phyloP scores from a whole-genome alignment of 2,113 vertebrate species.

The Cryptotis parvus region DNA sequence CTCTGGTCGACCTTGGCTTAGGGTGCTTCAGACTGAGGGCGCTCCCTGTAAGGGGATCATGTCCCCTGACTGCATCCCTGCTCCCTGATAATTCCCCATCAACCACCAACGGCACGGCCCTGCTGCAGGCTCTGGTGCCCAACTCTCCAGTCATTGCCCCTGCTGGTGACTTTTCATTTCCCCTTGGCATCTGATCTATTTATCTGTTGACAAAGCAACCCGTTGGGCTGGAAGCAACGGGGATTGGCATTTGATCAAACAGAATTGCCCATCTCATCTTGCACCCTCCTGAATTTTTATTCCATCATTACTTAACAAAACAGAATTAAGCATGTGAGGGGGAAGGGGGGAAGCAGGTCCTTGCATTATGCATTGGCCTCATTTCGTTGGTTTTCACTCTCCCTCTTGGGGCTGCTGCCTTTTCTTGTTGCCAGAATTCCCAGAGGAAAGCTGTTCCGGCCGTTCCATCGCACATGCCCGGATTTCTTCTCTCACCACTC shows the following conservation, averaged over 20 bases:
- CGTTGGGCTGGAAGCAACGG: slow-evolving; percentile 25
- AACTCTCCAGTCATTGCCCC: no score
- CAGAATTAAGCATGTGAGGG: slow-evolving; percentile 10
- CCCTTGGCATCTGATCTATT: slow-evolving; percentile 69
- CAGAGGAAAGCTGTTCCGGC: neutral
- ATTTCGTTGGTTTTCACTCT: neutral
- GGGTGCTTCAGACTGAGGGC: neutral
- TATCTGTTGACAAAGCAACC: slow-evolving; percentile 67
- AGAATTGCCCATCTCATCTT: slow-evolving; percentile 34
- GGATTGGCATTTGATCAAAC: slow-evolving; percentile 73
- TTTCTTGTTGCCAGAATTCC: neutral
- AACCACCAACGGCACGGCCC: neutral
- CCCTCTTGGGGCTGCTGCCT: neutral
- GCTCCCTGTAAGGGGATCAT: rapidly evolving
- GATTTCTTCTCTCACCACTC: neutral
- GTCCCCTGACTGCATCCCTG: neutral
- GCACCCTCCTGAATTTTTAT: slow-evolving; percentile 68
- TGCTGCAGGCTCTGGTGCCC: neutral
- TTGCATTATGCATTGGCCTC: slow-evolving; percentile 45
- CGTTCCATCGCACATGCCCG: neutral
- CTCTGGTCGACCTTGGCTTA: neutral
- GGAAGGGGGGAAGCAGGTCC: neutral
- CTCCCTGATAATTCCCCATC: rapidly evolving
- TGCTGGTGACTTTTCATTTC: slow-evolving; percentile 59
- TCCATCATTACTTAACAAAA: slow-evolving; percentile 76